Evolutionary conservation across 2,797 vertebrate genomes (phyloP).

Genomic region (Borostomias antarcticus): DNA sequence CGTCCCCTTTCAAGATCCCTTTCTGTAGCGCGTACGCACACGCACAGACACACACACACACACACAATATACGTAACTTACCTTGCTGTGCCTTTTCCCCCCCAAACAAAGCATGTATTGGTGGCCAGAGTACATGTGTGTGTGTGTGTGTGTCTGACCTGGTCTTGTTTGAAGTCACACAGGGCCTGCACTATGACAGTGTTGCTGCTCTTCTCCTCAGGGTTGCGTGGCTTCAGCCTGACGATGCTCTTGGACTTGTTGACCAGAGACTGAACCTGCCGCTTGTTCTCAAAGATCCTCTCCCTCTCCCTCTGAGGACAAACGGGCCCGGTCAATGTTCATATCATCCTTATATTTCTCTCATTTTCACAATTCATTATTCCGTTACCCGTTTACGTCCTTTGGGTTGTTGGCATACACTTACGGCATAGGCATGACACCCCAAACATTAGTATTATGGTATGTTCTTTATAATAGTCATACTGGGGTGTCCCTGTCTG

Average conservation of each 20-base stretch:
- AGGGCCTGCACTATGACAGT: constrained; percentile 88
- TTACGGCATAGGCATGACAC: too few relatives aligned
- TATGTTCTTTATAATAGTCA: too few relatives aligned
- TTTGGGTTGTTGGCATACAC: too few relatives aligned
- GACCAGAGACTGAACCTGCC: constrained; percentile 91
- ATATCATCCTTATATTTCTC: too few relatives aligned
- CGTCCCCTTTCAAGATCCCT: constrained; percentile 88
- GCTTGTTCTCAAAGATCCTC: constrained; percentile 88
- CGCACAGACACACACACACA: neutral
- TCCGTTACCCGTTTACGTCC: too few relatives aligned
- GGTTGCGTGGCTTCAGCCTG: constrained; percentile 90
- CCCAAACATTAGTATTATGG: too few relatives aligned
- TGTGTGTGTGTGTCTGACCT: constrained; percentile 74
- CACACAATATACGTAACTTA: neutral
- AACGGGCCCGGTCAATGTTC: too few relatives aligned
- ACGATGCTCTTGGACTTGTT: constrained; percentile 92
- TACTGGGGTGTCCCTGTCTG: too few relatives aligned
- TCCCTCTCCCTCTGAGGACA: constrained; percentile 85
- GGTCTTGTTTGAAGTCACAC: constrained; percentile 97
- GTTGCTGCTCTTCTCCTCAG: constrained; percentile 83
- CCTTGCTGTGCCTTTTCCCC: neutral
- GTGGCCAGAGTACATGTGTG: neutral
- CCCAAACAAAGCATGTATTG: neutral
- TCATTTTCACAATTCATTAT: too few relatives aligned
- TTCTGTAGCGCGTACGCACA: constrained; percentile 72